phyloP scores from a whole-genome alignment of 2,113 vertebrate genomes.

The Cynocephalus volans region DNA sequence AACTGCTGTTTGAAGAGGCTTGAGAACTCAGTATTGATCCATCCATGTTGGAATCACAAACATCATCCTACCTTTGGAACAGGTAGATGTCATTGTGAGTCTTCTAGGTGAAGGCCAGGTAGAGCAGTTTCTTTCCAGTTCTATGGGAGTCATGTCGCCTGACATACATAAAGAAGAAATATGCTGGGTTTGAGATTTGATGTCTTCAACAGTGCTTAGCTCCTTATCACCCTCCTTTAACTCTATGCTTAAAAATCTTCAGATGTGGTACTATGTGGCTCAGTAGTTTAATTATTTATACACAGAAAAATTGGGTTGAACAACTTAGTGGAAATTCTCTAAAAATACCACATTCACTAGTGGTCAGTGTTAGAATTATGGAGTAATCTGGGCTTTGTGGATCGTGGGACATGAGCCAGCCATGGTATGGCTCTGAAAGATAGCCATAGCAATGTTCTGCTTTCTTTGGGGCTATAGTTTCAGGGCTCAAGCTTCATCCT shows the following conservation, averaged over 20 bases:
- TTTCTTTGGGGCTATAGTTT: background rate
- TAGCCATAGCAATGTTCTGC: background rate
- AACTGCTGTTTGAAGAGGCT: background rate
- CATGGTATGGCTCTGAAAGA: background rate
- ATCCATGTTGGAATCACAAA: background rate
- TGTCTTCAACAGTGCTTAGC: background rate
- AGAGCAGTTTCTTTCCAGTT: background rate
- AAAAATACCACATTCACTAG: background rate
- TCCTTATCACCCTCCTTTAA: background rate
- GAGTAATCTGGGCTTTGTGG: background rate
- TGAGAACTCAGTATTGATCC: background rate
- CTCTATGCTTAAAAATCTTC: background rate
- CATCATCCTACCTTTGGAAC: background rate
- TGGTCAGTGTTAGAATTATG: background rate
- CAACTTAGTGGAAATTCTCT: background rate
- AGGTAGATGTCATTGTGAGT: background rate
- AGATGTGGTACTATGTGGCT: background rate
- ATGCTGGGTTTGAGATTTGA: background rate
- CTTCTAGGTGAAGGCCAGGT: constrained; percentile 1
- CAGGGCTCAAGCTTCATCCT: background rate
- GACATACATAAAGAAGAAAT: background rate
- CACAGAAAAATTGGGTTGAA: constrained; percentile 8
- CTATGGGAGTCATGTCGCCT: background rate
- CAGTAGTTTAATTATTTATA: constrained; percentile 6
- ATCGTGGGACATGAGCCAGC: background rate